These are phyloP conservation scores for Biston betularia DNA, from an alignment of 2,888 invertebrate genomes.

Conservation along the genomic window DNA sequence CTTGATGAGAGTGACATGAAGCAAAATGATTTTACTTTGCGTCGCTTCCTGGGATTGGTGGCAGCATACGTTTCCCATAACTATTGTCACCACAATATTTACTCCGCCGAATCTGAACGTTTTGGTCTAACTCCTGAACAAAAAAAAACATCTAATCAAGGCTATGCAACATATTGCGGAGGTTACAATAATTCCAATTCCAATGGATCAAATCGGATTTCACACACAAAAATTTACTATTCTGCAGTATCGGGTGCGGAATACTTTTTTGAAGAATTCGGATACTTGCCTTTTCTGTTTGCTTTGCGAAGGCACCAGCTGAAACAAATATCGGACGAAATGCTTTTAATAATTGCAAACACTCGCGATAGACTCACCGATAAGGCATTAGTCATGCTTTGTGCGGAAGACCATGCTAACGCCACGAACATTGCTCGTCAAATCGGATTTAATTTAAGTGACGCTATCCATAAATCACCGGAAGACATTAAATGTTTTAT, in stretches of 20 bases:
- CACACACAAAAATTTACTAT: background rate
- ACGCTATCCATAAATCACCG: background rate
- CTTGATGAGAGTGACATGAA: constrained; percentile 4
- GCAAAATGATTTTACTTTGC: background rate
- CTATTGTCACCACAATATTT: background rate
- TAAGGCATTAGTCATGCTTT: background rate
- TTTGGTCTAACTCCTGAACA: background rate
- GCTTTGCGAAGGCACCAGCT: constrained; percentile 5
- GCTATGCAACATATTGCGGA: background rate
- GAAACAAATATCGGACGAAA: background rate
- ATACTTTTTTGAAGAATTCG: constrained; percentile 4
- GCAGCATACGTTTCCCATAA: constrained; percentile 9
- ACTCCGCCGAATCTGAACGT: constrained; percentile 7
- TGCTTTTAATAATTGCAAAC: constrained; percentile 3
- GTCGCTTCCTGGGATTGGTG: constrained; percentile 6
- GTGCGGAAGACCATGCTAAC: background rate
- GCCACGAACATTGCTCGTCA: background rate
- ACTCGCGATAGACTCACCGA: background rate
- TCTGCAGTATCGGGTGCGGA: constrained; percentile 13
- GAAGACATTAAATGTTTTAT: background rate
- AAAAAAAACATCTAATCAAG: background rate
- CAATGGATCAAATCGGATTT: background rate
- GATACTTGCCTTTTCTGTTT: constrained; percentile 2
- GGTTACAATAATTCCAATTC: too few relatives aligned
- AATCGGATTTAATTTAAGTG: background rate